phyloP scores from a whole-genome alignment of 2,113 vertebrate genomes.

The Melanocharis versteri region DNA sequence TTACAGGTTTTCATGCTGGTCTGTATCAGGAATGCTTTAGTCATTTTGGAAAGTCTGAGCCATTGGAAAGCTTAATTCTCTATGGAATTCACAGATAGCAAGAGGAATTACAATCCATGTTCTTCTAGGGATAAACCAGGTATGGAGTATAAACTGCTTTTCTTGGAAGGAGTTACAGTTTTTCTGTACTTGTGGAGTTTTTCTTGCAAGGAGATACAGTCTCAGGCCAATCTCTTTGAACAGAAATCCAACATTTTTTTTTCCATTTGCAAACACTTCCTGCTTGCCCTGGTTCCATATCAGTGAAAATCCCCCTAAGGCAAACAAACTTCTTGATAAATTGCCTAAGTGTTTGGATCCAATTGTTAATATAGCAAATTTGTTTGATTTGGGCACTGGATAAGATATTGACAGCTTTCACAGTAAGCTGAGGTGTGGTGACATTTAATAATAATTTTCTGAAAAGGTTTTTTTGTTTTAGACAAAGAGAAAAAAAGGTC shows the following conservation, averaged over 20 bases:
- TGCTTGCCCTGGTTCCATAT: not conserved
- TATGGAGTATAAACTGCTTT: not conserved
- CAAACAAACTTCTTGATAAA: not conserved
- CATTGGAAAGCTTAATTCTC: not conserved
- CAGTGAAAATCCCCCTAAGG: not conserved
- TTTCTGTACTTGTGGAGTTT: not conserved
- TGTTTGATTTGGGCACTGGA: not conserved
- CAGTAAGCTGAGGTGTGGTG: not conserved
- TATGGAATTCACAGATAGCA: not conserved
- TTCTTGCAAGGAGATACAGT: not conserved
- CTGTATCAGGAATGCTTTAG: not conserved
- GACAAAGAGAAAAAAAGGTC: not conserved
- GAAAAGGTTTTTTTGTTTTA: not conserved
- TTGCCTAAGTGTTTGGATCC: not conserved
- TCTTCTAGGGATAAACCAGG: not conserved
- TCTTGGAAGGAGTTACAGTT: not conserved
- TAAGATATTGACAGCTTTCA: not conserved
- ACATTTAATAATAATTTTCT: not conserved
- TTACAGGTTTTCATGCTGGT: not conserved
- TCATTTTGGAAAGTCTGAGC: not conserved
- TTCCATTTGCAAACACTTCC: not conserved
- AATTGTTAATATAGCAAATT: not conserved
- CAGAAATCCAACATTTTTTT: not conserved
- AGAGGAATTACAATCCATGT: not conserved
- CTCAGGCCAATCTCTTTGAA: not conserved